Evolutionary conservation across 2,797 vertebrate genomes (phyloP), one percentile per base, ranked within the genome.

Genomic region (Streptopelia turtur): DNA sequence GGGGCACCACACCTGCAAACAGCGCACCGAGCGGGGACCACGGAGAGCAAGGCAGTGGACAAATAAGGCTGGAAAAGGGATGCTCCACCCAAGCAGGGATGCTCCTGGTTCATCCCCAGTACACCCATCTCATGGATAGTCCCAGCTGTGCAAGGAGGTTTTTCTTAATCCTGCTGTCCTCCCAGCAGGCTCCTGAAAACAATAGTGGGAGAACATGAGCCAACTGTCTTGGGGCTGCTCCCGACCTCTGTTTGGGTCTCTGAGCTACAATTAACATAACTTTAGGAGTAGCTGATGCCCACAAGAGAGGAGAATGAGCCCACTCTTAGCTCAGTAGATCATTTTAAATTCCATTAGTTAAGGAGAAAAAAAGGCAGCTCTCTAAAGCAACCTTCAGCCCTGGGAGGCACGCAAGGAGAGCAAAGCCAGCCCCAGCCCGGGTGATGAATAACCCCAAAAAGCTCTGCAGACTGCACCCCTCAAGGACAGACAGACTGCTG

Each of bases 221-320:
- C 28, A 83, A 2, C 39, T 22, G 13, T 27, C 43, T 50, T 55
- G 66, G 66, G 53, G 53, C 13, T 83, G 66, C 41, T 91, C 74
- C 80, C 83, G 93, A 16, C 14, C 39, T 41, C 64, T 52, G 18
- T 30, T 55, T 76, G 47, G 27, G 31, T 56, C 87, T 95, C 59
- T 20, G 55, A 91, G 39, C 66, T 87, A 87, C 80, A 96, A 83
- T 92, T 87, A 89, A 65, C 47, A 49, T 78, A 95, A 81, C 74
- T 94, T 94, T 6, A 77, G 59, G 43, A 91, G 77, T 18, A 90
- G 83, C 41, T 94, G 89, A 87, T 76, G 25, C 31, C 90, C 93
- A 74, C 52, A 53, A 56, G 31, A 86, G n/a, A 65, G 37, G 9
- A 82, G 57, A 89, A 47, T 15, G 49, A 94, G 56, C 22, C 76